Percentiles rank a stretch among this genome's conserved stretches.
Evolutionary conservation across 2,797 vertebrate genomes (phyloP).

Genomic region (Amazona finschi): DNA sequence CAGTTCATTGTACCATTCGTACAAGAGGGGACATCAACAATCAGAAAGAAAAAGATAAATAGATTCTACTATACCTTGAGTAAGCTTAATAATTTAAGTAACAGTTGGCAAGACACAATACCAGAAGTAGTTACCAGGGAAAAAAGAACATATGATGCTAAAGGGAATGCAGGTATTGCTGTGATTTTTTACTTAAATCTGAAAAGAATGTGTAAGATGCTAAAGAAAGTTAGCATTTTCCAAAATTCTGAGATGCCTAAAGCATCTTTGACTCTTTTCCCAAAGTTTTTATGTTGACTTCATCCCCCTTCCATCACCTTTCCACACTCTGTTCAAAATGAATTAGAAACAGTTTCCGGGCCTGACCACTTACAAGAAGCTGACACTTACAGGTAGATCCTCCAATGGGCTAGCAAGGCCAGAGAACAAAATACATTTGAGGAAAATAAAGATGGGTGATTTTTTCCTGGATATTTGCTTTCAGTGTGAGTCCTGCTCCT

Average conservation of each 20-base stretch:
- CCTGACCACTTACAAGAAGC: not conserved
- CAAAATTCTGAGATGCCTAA: not conserved
- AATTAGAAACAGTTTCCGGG: not conserved
- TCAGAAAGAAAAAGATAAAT: not conserved
- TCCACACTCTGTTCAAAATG: not conserved
- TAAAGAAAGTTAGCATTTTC: not conserved
- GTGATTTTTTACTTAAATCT: not conserved
- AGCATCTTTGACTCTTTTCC: not conserved
- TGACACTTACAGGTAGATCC: not conserved
- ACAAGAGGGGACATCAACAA: not conserved
- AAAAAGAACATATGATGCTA: not conserved
- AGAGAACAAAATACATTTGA: not conserved
- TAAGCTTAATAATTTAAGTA: not conserved
- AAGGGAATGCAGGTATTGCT: not conserved
- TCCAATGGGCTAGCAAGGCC: not conserved
- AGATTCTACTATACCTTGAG: not conserved
- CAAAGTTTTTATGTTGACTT: not conserved
- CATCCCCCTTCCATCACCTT: not conserved
- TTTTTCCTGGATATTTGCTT: not conserved
- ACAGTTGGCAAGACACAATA: not conserved
- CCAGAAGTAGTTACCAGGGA: not conserved
- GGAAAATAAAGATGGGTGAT: not conserved
- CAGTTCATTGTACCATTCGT: not conserved
- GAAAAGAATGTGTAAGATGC: not conserved
- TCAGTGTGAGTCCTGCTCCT: not conserved